Base-by-base conservation (phyloP, 2,888 invertebrate genomes). In the Prenolepis imparis region DNA sequence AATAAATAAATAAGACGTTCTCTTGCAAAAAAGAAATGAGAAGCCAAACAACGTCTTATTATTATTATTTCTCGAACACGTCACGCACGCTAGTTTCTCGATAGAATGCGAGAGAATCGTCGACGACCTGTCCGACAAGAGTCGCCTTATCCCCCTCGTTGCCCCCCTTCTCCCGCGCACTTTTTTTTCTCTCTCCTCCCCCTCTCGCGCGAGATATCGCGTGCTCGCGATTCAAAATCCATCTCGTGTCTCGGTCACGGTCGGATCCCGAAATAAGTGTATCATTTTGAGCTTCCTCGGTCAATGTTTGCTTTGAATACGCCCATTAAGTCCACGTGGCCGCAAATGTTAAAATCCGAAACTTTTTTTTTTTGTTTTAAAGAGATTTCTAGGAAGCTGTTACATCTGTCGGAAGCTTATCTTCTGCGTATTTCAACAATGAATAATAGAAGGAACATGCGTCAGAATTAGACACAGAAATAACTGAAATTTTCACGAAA, bases 41-140 rank as follows among this genome's bases (percentile, higher is more conserved):
- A 41, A 67, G 28, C 28, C 11, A 18, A 61, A 44, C 8, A 61
- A 44, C 12, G 21, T 48, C 48, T 48, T 48, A n/a, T 24, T 24
- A 28, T 28, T 28, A 28, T 28, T 28, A 28, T 28, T 28, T 28
- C 28, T 15, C 39, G 39, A 24, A 36, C 32, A 61, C 61, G 48
- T 24, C 48, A 36, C 68, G 41, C 55, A n/a, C 83, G 67, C 86
- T 85, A 66, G 80, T 52, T 68, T 36, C 28, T 3, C 44, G 75
- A 48, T 44, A 39, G 84, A 85, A 89, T 73, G 83, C 81, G 48
- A 70, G 63, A 32, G 41, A 82, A 64, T 57, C 84, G 81, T 59
- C 82, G 41, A 21, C 48, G 44, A 64, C 75, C 59, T 68, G 75
- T 32, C 28, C 32, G n/a, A 52, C 52, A 8, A 9, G n/a, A 24